A percentile compares a stretch with the other conserved stretches of the same genome.
Conservation (phyloP, 2,113 vertebrate genomes). For the Garra rufa region DNA sequence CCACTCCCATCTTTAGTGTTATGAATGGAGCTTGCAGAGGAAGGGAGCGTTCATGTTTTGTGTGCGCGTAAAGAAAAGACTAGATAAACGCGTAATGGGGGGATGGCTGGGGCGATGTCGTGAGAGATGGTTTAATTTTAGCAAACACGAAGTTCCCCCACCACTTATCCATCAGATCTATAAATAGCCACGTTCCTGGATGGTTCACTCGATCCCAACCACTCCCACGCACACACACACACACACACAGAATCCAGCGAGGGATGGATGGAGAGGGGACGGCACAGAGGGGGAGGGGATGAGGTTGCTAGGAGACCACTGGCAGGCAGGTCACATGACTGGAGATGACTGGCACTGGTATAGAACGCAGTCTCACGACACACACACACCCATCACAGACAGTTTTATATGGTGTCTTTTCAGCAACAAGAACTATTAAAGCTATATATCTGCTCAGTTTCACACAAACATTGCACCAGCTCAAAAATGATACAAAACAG, state of each 20-base stretch:
- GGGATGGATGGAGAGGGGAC: conserved; percentile 27
- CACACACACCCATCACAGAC: background rate
- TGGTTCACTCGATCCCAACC: conserved; percentile 22
- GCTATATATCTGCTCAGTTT: background rate
- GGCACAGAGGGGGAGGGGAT: conserved; percentile 14
- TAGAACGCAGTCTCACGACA: conserved; percentile 45
- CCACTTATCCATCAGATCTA: conserved; percentile 41
- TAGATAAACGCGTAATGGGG: background rate
- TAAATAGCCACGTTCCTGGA: conserved; percentile 40
- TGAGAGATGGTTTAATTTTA: conserved; percentile 47
- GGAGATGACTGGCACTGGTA: conserved; percentile 49
- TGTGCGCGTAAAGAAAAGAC: background rate
- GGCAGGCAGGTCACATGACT: conserved; percentile 51
- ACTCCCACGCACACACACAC: conserved; percentile 33
- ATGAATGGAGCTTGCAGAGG: conserved; percentile 30
- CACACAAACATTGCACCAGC: background rate
- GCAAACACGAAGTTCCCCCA: conserved; percentile 23
- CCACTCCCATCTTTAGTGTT: background rate
- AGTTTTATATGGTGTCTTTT: background rate
- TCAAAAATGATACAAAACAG: too few relatives aligned
- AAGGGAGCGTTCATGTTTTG: background rate
- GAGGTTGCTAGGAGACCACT: conserved; percentile 57
- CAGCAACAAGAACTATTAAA: background rate
- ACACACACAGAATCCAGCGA: conserved; percentile 19
- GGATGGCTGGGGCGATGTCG: background rate